Conservation (phyloP, 2,797 vertebrate genomes). For the Uromys caudimaculatus region DNA sequence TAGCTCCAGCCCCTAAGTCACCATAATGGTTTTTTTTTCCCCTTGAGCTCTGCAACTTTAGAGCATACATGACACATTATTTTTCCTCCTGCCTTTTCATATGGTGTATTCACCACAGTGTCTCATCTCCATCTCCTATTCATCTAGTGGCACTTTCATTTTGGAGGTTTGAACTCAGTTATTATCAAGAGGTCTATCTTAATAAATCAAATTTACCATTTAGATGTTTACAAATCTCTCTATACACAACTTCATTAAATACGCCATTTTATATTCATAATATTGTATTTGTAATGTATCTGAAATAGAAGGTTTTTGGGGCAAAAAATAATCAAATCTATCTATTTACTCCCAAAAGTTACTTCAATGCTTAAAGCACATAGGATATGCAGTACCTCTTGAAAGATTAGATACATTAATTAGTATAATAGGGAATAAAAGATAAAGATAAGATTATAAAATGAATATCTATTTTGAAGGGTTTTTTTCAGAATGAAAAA, state of each 20-base stretch:
- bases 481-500: slow-evolving; percentile 24
- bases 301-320: not conserved
- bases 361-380: not conserved
- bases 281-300: not conserved
- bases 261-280: not conserved
- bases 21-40: not conserved
- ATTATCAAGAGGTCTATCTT: not conserved
- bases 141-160: not conserved
- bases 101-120: not conserved
- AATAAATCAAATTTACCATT: not conserved
- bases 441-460: not conserved
- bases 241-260: not conserved
- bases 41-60: not conserved
- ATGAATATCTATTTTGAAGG: not conserved
- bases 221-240: not conserved
- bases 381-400: not conserved
- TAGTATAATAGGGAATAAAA: not conserved
- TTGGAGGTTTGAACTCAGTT: not conserved
- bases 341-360: not conserved
- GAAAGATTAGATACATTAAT: not conserved
- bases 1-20: not conserved
- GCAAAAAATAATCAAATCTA: not conserved
- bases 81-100: not conserved
- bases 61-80: not conserved
- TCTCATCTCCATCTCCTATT: not conserved